Conservation (phyloP, 2,113 vertebrate genomes). For the Hydropotes inermis region DNA sequence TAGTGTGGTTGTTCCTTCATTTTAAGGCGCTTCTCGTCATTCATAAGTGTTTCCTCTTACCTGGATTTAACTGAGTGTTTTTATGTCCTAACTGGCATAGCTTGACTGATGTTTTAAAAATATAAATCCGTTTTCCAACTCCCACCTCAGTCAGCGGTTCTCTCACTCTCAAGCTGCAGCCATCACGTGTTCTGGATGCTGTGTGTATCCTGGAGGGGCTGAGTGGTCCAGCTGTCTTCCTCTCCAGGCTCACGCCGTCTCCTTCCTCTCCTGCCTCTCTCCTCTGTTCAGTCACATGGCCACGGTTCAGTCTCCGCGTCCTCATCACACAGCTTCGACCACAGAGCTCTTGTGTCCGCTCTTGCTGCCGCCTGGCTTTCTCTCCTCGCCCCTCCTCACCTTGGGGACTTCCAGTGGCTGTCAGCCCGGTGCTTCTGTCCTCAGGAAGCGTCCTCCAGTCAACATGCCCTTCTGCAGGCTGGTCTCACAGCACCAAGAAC, state of each 20-base stretch:
- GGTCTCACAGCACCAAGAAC: background rate
- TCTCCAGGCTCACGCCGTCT: background rate
- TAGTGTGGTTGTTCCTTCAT: background rate
- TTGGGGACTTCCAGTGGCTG: background rate
- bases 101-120: background rate
- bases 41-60: background rate
- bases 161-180: background rate
- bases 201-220: background rate
- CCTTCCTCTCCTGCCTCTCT: background rate
- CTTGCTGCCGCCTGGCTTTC: background rate
- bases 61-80: background rate
- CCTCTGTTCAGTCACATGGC: fast-evolving
- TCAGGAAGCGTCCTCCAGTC: background rate
- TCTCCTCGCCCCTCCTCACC: background rate
- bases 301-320: background rate
- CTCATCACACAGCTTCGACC: background rate
- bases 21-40: background rate
- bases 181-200: background rate
- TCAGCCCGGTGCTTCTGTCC: background rate
- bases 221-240: background rate
- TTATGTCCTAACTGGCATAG: background rate
- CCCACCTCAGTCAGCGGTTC: background rate
- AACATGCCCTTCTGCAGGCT: background rate
- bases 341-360: background rate
- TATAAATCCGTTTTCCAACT: background rate